Evolutionary conservation across 2,888 invertebrate species (phyloP).

Genomic region (Campopleginae sp.): DNA sequence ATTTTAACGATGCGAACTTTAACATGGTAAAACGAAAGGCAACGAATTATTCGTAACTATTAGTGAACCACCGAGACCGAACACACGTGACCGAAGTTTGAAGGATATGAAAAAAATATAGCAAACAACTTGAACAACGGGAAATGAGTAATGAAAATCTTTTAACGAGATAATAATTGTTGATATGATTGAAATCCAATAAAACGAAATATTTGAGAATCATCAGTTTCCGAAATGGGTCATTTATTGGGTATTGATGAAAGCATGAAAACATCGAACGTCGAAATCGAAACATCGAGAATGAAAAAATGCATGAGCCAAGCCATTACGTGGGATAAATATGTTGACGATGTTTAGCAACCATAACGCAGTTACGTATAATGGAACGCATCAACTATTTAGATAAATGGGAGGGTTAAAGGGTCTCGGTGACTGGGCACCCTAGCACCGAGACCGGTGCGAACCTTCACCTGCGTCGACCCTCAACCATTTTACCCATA

Average conservation of each 20-base stretch:
- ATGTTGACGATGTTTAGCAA: constrained; percentile 2
- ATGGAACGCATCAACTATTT: background rate
- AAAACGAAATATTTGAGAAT: background rate
- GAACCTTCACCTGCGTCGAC: constrained; percentile 62
- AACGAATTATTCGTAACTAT: background rate
- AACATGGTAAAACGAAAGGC: too few species aligned
- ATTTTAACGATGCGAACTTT: too few species aligned
- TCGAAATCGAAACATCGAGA: background rate
- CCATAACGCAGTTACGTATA: background rate
- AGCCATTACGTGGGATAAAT: constrained; percentile 38
- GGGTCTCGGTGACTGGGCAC: constrained; percentile 46
- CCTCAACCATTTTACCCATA: constrained; percentile 50
- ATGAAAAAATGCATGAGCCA: background rate
- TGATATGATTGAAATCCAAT: background rate
- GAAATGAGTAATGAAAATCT: background rate
- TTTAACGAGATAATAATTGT: background rate
- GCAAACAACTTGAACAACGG: background rate
- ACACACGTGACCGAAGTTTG: background rate
- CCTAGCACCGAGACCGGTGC: constrained; percentile 30
- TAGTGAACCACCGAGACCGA: background rate
- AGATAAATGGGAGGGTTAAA: constrained; percentile 38
- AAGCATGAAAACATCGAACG: background rate
- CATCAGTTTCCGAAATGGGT: background rate
- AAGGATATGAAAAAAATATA: background rate
- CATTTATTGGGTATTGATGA: background rate